These are phyloP conservation scores for Callipepla squamata DNA, from an alignment of 2,113 vertebrate species.

Conservation along the genomic window DNA sequence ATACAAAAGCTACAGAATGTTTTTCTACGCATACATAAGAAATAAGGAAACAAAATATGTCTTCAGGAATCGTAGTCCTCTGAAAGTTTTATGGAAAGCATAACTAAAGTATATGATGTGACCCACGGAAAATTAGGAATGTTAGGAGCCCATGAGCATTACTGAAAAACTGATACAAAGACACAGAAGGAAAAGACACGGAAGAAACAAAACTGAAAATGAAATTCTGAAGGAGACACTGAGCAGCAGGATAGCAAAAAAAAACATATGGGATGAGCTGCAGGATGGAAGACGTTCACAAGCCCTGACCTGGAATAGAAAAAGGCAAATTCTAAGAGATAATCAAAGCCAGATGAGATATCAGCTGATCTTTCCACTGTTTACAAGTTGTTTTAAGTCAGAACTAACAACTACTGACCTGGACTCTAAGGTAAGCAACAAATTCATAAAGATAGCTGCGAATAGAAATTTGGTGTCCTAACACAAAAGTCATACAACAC, in stretches of 20 bases:
- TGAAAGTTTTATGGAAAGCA: background rate
- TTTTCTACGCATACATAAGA: background rate
- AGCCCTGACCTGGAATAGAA: background rate
- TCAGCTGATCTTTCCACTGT: background rate
- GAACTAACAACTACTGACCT: background rate
- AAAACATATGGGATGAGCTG: background rate
- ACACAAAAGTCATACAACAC: background rate
- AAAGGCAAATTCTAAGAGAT: background rate
- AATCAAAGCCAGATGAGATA: background rate
- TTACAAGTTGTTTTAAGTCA: background rate
- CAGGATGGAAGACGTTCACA: background rate
- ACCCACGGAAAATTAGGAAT: background rate
- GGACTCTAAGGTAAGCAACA: constrained; percentile 9
- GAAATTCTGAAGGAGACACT: background rate
- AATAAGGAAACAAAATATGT: background rate
- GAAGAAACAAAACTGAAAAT: background rate
- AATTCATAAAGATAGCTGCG: background rate
- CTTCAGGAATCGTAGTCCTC: background rate
- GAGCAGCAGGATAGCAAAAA: background rate
- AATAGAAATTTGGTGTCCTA: background rate
- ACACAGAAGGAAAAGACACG: background rate
- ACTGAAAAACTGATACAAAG: background rate
- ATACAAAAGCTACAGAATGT: background rate
- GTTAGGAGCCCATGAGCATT: background rate
- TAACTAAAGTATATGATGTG: background rate